Conservation (phyloP, 2,797 vertebrate genomes). For the Amazonetta brasiliensis region DNA sequence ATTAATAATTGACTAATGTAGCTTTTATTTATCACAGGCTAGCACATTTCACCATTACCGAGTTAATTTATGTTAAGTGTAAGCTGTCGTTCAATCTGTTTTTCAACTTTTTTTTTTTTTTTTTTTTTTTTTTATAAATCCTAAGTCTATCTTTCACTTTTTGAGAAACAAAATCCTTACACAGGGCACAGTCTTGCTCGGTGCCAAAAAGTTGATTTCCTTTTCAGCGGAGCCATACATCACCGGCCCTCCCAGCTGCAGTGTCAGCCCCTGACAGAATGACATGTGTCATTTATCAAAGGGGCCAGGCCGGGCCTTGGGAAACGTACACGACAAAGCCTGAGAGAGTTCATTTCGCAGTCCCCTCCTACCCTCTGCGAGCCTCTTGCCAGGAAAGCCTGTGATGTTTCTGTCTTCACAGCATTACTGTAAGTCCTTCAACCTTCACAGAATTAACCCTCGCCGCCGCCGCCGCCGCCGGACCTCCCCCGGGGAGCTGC, state of each 20-base stretch:
- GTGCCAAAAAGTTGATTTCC: slow-evolving; percentile 99
- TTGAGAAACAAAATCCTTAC: slow-evolving; percentile 94
- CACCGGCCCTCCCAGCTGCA: slow-evolving; percentile 97
- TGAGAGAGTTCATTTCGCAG: slow-evolving; percentile 97
- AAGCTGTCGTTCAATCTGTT: slow-evolving; percentile 86
- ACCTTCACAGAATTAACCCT: slow-evolving; percentile 83
- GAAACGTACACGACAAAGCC: slow-evolving; percentile 97
- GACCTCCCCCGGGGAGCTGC: neutral
- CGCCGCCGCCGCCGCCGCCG: neutral
- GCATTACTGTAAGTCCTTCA: slow-evolving; percentile 87
- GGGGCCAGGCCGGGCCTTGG: slow-evolving; percentile 97
- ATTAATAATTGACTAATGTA: slow-evolving; percentile 90
- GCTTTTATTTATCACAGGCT: slow-evolving; percentile 88
- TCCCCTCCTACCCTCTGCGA: slow-evolving; percentile 87
- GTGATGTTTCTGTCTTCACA: slow-evolving; percentile 92
- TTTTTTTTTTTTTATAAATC: slow-evolving; percentile 73
- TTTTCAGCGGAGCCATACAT: slow-evolving; percentile 96
- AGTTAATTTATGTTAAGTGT: slow-evolving; percentile 88
- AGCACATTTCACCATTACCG: slow-evolving; percentile 85
- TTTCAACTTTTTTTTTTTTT: slow-evolving; percentile 75
- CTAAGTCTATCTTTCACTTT: slow-evolving; percentile 85
- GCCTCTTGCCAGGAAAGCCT: slow-evolving; percentile 93
- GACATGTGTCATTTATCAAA: slow-evolving; percentile 99
- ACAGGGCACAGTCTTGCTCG: slow-evolving; percentile 92
- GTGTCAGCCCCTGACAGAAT: slow-evolving; percentile 99